phyloP scores from a whole-genome alignment of 2,113 vertebrate genomes.

The Anguilla rostrata region DNA sequence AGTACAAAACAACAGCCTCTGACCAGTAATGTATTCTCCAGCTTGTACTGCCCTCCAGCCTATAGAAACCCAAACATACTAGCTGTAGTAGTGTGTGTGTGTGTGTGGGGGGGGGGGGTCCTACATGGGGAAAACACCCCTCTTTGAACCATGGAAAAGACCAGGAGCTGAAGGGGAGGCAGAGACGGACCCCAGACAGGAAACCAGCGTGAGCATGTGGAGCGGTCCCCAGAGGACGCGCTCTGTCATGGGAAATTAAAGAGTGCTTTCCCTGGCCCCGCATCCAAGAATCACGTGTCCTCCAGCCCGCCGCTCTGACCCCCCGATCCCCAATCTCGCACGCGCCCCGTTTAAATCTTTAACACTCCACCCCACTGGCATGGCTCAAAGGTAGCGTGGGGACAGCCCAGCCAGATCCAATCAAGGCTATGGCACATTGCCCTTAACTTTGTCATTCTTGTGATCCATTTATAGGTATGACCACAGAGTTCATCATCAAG shows the following conservation, averaged over 20 bases:
- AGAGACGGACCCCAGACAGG: too few species aligned
- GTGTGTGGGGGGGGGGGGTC: not conserved
- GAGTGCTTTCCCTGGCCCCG: not conserved
- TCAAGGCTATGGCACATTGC: too few species aligned
- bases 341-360: not conserved
- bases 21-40: too few species aligned
- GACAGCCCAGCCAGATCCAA: too few species aligned
- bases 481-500: too few species aligned
- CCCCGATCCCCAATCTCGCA: not conserved
- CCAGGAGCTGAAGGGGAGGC: not conserved
- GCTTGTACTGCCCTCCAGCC: too few species aligned
- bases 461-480: too few species aligned
- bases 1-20: too few species aligned
- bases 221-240: not conserved
- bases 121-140: too few species aligned
- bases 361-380: not conserved
- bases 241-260: constrained; percentile 11
- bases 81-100: not conserved
- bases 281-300: not conserved
- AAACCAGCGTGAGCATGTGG: not conserved
- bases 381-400: too few species aligned
- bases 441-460: too few species aligned
- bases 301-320: not conserved
- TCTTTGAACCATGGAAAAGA: not conserved
- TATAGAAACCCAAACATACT: too few species aligned